Percentiles rank a stretch among this genome's conserved stretches.
These are phyloP conservation scores for Heliconius cydno DNA, from an alignment of 2,888 invertebrate species.

Conservation along the genomic window DNA sequence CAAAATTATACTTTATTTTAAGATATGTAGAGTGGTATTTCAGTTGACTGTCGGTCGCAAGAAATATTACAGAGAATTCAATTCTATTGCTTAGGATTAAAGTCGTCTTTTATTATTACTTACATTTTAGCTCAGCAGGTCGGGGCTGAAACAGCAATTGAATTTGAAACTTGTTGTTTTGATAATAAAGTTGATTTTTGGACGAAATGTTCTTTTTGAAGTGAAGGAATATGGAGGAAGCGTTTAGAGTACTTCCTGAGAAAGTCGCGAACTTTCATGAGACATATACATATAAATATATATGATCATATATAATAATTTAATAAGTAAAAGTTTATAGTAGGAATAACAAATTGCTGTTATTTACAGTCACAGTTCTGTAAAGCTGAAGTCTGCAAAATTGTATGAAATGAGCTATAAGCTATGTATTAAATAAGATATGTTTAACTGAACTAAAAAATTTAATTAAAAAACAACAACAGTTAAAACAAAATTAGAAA, in stretches of 20 bases:
- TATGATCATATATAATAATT: slow-evolving; percentile 17
- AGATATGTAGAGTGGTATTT: background rate
- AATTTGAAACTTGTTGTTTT: background rate
- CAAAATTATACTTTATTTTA: slow-evolving; percentile 1
- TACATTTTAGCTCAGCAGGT: background rate
- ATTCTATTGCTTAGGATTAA: slow-evolving; percentile 23
- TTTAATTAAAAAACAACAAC: background rate
- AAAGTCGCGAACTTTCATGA: slow-evolving; percentile 43
- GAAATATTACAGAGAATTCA: slow-evolving; percentile 5
- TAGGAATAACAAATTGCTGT: background rate
- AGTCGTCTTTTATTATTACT: slow-evolving; percentile 31
- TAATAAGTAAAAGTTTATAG: slow-evolving; percentile 25
- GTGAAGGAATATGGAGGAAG: slow-evolving; percentile 45
- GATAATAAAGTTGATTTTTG: slow-evolving; percentile 9
- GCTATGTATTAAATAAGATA: background rate
- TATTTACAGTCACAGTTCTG: background rate
- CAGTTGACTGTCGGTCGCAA: background rate
- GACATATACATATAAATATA: slow-evolving; percentile 7
- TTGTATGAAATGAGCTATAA: background rate
- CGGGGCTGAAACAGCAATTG: background rate
- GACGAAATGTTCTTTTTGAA: background rate
- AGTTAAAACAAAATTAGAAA: background rate
- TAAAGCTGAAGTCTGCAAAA: background rate
- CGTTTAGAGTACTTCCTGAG: slow-evolving; percentile 48
- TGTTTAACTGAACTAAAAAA: background rate